Evolutionary conservation across 2,797 vertebrate species (phyloP), one percentile per base, ranked within the genome.

Genomic region (Sparidentex hasta): DNA sequence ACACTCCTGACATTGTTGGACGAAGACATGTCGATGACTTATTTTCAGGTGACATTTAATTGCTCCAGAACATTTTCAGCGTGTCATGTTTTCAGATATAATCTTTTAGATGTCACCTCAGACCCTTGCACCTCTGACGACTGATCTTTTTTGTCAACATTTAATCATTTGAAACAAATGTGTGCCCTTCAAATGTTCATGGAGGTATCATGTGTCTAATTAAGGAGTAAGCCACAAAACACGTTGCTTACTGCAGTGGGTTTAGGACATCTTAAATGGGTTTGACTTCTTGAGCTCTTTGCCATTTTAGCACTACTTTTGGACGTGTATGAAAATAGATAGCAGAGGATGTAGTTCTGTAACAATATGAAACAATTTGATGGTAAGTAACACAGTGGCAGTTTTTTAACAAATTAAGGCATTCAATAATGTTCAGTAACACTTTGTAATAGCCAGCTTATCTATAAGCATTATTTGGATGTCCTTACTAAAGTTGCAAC

Each of bases 171-270:
- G 12, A 76, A 59, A 61, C 44, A 23, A 16, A 17, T 38, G 16
- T 12, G 13, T 50, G 21, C 48, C 13, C 17, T 67, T 48, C 50
- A 2, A 38, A 23, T 48, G 43, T 65, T 71, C 67, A 51, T 17
- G 1, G 21, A 56, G 13, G n/a, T 52, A 14, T 76, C 5, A 25
- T 68, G 13, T 25, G 3, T 75, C 14, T 71, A 62, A 62, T 70
- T 57, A 41, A n/a, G 14, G 20, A 69, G 47, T 54, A 54, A 44
- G 11, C 59, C 48, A 75, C 8, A 20, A 18, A 70, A 50, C 16
- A 18, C 21, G 4, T 21, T 41, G 50, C 2, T 54, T 51, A 62
- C 44, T 57, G 3, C 8, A 43, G 18, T 64, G 12, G 48, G 33
- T 58, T 67, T 29, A 66, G 46, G 71, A 58, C 38, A 52, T 17